Base-by-base conservation (phyloP, 2,888 invertebrate genomes). In the Himalopsyche japonica region DNA sequence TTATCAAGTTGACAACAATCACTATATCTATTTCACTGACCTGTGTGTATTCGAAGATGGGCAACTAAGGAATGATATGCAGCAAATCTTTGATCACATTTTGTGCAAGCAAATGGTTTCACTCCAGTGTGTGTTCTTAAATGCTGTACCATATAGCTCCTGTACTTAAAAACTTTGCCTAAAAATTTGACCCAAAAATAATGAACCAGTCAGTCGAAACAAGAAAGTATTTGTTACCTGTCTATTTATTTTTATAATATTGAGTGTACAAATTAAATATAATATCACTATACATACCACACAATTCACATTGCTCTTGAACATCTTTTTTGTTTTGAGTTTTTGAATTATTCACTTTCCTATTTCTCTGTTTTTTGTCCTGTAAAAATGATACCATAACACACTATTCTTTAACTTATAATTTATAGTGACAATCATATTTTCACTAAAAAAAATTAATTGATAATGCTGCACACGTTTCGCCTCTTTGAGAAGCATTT, bases 81-180 rank as follows among this genome's bases (percentile, higher is more conserved):
- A 2, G 87, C 57, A 83, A 87, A 87, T 43, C 83, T 82, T 79
- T 87, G 86, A 76, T 85, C 90, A 90, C 86, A 91, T 90, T 47
- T 90, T 89, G 82, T 90, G 90, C 87, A 91, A 89, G 87, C 90
- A 90, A 7, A 91, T 89, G 87, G 90, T 87, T 86, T 90, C 89
- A 83, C 85, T 85, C 89, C 90, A 6, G 90, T 89, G 86, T 91
- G 91, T 88, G 90, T 89, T 5, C 89, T 89, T 89, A 91, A 89
- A 87, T 91, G 91, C 85, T 91, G 90, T 12, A 90, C 89, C 76
- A 91, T 88, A 83, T 91, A 87, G 18, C 89, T 89, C 81, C 90
- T 89, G 82, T 90, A 90, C 86, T 91, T 90, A 79, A 91, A 91
- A 70, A 89, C 89, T 76, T 91, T 91, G 86, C 87, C 87, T 87